Percentiles rank a stretch among this genome's conserved stretches.
Evolutionary conservation across 2,888 invertebrate species (phyloP).

Genomic region (Ophion obscuratus): DNA sequence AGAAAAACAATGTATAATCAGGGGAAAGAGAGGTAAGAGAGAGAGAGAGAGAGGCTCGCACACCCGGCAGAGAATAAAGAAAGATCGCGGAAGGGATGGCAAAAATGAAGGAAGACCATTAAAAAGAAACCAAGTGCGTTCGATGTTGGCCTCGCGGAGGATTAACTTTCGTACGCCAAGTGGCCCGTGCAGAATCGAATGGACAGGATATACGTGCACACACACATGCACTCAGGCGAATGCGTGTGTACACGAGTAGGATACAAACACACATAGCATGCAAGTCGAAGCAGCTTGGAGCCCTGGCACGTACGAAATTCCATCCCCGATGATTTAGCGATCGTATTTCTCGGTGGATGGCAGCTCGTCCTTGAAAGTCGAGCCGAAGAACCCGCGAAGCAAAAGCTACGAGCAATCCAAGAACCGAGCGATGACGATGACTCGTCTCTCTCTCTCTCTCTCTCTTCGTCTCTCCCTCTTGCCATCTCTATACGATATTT

Average conservation of each 20-base stretch:
- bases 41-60: constrained; percentile 6
- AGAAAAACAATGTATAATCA: too few species aligned
- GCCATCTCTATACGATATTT: constrained; percentile 19
- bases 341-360: constrained; percentile 72
- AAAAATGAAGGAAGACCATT: constrained; percentile 18
- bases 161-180: constrained; percentile 60
- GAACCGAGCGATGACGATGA: constrained; percentile 39
- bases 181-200: constrained; percentile 56
- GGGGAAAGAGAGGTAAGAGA: not conserved
- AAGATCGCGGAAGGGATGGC: constrained; percentile 16
- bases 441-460: not conserved
- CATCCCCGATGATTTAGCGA: constrained; percentile 73
- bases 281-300: constrained; percentile 38
- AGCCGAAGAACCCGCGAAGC: constrained; percentile 64
- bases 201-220: constrained; percentile 36
- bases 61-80: constrained; percentile 39
- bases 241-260: not conserved
- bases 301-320: constrained; percentile 73
- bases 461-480: not conserved
- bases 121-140: constrained; percentile 30
- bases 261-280: constrained; percentile 23
- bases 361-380: constrained; percentile 75
- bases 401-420: constrained; percentile 39
- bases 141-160: constrained; percentile 52
- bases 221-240: not conserved